Conservation (phyloP, 2,888 invertebrate species). For the Drosophila setosimentum region DNA sequence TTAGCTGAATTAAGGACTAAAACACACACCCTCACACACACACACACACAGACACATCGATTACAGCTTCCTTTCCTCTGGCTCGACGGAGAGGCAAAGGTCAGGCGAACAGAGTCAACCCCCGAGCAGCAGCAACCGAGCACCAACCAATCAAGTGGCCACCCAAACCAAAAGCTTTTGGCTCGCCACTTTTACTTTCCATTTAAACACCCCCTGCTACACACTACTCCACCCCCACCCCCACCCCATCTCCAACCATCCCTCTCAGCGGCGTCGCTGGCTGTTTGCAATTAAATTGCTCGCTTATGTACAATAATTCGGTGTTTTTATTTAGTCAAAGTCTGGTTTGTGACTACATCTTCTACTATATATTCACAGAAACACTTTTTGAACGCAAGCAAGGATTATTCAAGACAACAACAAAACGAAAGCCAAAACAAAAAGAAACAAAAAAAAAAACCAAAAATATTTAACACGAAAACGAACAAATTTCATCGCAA, state of each 20-base stretch:
- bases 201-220: constrained; percentile 44
- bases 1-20: constrained; percentile 67
- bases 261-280: constrained; percentile 4
- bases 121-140: constrained; percentile 55
- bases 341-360: constrained; percentile 51
- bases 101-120: constrained; percentile 54
- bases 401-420: constrained; percentile 77
- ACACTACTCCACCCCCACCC: not conserved
- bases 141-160: constrained; percentile 78
- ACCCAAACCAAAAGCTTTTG: constrained; percentile 76
- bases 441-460: constrained; percentile 39
- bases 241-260: not conserved
- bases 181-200: constrained; percentile 77
- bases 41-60: constrained; percentile 5
- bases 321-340: constrained; percentile 33
- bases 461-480: constrained; percentile 42
- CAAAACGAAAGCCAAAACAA: constrained; percentile 44
- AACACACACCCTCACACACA: constrained; percentile 12
- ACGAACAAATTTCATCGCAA: constrained; percentile 54
- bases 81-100: constrained; percentile 40
- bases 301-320: constrained; percentile 35
- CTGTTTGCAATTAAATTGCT: constrained; percentile 34
- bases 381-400: constrained; percentile 84
- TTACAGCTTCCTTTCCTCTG: constrained; percentile 32
- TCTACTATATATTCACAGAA: constrained; percentile 76